Conservation (phyloP, 2,113 vertebrate genomes). For the Festucalex cinctus region DNA sequence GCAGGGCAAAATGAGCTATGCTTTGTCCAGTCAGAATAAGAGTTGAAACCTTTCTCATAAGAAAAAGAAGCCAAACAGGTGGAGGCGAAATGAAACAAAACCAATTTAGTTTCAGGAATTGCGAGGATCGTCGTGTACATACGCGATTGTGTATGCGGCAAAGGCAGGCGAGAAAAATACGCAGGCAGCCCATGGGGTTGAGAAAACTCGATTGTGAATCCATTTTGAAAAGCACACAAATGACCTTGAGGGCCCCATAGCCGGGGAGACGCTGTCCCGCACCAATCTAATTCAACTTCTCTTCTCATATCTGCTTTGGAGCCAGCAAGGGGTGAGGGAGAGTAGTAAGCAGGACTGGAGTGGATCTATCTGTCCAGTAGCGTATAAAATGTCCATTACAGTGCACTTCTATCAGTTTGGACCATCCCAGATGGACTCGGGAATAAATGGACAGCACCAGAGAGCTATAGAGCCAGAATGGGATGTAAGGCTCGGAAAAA, state of each 20-base stretch:
- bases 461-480: constrained; percentile 66
- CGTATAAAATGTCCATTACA: constrained; percentile 75
- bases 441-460: constrained; percentile 66
- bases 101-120: constrained; percentile 35
- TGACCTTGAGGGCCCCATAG: constrained; percentile 49
- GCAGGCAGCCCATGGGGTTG: constrained; percentile 24
- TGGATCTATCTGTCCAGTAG: constrained; percentile 63
- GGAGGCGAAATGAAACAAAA: constrained; percentile 45
- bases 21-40: not conserved
- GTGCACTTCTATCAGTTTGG: constrained; percentile 63
- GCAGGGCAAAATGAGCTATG: not conserved
- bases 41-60: constrained; percentile 32
- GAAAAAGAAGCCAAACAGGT: constrained; percentile 29
- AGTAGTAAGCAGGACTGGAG: constrained; percentile 43
- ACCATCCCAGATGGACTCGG: constrained; percentile 63
- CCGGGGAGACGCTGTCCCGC: constrained; percentile 31
- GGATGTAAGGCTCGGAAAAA: constrained; percentile 59
- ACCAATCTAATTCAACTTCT: constrained; percentile 51
- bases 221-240: constrained; percentile 49
- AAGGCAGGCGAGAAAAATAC: constrained; percentile 29
- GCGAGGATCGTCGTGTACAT: constrained; percentile 35
- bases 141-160: constrained; percentile 13
- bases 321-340: constrained; percentile 17
- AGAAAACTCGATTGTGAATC: constrained; percentile 58
- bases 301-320: constrained; percentile 54